Conservation (phyloP, 2,797 vertebrate species). For the Argentina silus region DNA sequence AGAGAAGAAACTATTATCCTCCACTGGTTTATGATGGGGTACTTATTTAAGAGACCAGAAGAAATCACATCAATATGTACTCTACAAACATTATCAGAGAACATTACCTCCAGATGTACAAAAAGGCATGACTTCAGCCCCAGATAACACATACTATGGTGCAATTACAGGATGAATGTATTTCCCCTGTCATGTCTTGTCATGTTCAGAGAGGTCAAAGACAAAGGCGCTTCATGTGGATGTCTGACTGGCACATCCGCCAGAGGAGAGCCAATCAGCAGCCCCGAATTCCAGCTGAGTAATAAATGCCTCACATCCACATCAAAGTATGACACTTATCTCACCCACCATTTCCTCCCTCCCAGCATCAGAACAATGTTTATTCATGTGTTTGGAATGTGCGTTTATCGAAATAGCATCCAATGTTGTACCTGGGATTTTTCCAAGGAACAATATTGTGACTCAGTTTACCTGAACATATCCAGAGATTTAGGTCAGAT, state of each 20-base stretch:
- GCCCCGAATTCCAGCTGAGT: not conserved
- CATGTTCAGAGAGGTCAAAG: constrained; percentile 31
- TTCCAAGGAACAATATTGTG: not conserved
- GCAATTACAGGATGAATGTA: not conserved
- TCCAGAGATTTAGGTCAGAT: too few relatives aligned
- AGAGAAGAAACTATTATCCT: not conserved
- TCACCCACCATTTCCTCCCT: not conserved
- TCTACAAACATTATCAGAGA: not conserved
- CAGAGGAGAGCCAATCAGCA: constrained; percentile 30
- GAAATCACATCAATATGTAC: not conserved
- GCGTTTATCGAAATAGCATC: constrained; percentile 45
- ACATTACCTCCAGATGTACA: not conserved
- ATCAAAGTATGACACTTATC: constrained; percentile 41
- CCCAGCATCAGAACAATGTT: constrained; percentile 36
- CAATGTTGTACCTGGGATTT: constrained; percentile 43
- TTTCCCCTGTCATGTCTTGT: constrained; percentile 28
- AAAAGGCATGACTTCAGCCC: not conserved
- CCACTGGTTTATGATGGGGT: not conserved
- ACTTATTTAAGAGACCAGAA: not conserved
- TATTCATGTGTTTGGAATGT: constrained; percentile 51
- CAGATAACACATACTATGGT: not conserved
- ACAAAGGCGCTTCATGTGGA: constrained; percentile 29
- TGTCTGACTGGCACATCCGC: constrained; percentile 24
- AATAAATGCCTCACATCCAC: constrained; percentile 39
- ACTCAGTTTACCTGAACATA: too few relatives aligned